Percentiles rank a stretch among this genome's conserved stretches.
Evolutionary conservation across 1,140 invertebrate genomes (phyloP).

Genomic region (Drosophila orena): DNA sequence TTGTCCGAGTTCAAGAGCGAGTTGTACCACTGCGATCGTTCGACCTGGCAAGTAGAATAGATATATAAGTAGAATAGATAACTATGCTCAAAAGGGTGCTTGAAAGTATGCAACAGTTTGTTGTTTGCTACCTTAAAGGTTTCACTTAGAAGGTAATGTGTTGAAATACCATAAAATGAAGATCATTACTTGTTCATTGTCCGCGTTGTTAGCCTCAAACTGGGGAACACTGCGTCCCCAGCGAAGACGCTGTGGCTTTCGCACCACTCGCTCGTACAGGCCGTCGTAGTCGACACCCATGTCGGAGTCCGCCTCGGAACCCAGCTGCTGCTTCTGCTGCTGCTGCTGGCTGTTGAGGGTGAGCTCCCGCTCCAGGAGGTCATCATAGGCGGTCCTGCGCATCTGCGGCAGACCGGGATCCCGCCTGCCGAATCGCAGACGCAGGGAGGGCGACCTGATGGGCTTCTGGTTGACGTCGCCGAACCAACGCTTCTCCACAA

Average conservation of each 20-base stretch:
- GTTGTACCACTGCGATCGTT: conserved; percentile 40
- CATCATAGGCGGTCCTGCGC: conserved; percentile 68
- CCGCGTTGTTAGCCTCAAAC: conserved; percentile 19
- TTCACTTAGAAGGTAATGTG: too few relatives aligned
- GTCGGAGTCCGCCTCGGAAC: conserved; percentile 30
- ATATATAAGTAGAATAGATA: too few relatives aligned
- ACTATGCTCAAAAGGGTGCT: too few relatives aligned
- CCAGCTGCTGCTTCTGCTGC: conserved; percentile 8
- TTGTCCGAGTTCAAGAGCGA: conserved; percentile 51
- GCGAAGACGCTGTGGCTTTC: conserved; percentile 79
- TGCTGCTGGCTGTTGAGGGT: conserved; percentile 57
- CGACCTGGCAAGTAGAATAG: neutral
- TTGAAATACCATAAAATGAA: too few relatives aligned
- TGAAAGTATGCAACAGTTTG: too few relatives aligned
- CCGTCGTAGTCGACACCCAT: conserved; percentile 47
- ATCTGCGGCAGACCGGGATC: conserved; percentile 86
- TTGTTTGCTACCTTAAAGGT: too few relatives aligned
- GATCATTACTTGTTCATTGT: conserved; percentile 50
- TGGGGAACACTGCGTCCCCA: conserved; percentile 73
- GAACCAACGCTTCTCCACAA: conserved; percentile 80
- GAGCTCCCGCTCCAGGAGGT: conserved; percentile 65
- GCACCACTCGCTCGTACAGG: conserved; percentile 61
- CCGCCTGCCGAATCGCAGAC: conserved; percentile 88
- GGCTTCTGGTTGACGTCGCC: conserved; percentile 85
- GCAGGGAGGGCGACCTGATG: conserved; percentile 87